phyloP scores from a whole-genome alignment of 2,113 vertebrate species.

The Phaethornis superciliosus region DNA sequence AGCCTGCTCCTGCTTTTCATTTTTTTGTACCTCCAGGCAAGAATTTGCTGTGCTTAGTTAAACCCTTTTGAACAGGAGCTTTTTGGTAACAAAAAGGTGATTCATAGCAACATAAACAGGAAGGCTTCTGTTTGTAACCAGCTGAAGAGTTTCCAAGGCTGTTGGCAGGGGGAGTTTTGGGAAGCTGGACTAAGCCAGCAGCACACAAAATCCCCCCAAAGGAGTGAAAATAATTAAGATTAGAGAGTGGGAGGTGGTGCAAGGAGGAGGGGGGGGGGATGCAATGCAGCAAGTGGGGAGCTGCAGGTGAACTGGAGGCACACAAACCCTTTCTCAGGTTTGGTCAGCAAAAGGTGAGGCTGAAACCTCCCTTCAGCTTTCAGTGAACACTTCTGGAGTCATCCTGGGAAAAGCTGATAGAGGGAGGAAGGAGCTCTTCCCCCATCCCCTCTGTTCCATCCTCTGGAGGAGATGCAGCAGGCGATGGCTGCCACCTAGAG shows the following conservation, averaged over 20 bases:
- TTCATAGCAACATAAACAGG: neutral
- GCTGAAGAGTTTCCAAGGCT: neutral
- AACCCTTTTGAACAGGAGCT: too few species aligned
- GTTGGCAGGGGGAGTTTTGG: neutral
- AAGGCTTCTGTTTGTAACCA: neutral
- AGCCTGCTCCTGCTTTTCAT: too few species aligned
- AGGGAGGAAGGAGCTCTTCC: too few species aligned
- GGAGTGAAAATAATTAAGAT: rapidly evolving
- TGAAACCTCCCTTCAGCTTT: neutral
- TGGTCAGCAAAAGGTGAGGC: neutral
- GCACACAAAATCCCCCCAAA: neutral
- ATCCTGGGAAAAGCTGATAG: neutral
- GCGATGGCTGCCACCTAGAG: constrained; percentile 50
- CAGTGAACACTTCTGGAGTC: neutral
- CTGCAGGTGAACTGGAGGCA: neutral
- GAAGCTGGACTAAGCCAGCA: neutral
- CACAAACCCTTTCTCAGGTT: neutral
- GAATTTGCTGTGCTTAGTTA: too few species aligned
- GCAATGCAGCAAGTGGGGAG: rapidly evolving
- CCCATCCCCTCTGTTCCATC: too few species aligned
- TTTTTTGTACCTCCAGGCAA: too few species aligned
- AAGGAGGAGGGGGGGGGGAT: rapidly evolving
- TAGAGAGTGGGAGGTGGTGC: neutral
- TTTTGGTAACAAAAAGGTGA: too few species aligned
- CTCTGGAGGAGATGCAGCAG: neutral